Evolutionary conservation across 1,140 invertebrate genomes (phyloP), one percentile per base, ranked within the genome.

Genomic region (Acromyrmex charruanus): DNA sequence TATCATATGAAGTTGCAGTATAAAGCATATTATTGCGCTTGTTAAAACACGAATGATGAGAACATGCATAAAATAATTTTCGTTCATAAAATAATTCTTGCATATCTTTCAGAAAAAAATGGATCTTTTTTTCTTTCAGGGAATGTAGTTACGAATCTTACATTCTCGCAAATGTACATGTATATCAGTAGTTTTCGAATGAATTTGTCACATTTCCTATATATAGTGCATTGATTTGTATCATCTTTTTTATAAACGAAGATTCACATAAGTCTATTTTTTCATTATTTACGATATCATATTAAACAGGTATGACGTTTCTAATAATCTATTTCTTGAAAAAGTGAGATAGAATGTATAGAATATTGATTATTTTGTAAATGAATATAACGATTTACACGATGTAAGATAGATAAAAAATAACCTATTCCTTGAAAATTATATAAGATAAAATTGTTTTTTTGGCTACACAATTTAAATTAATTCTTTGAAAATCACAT

Each of bases 241-340:
- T 74, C 21, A 28, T 82, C 9, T 63, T 59, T 74, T 74, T 80
- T 31, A 72, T 31, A 25, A 84, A 61, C 1, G 12, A 44, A 55
- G 7, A 14, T 59, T 59, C 18, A 53, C 16, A 31, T 49, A 31
- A 59, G 18, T 82, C 39, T 82, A n/a, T 28, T 5, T 28, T 51
- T 82, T 39, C 61, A n/a, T 82, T 51, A 82, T 61, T 74, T 61
- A 84, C 58, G 7, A 69, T 35, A 59, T 44, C 12, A 16, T 21
- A 59, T 7, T 58, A 59, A 59, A 71, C 18, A 35, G 25, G 18
- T n/a, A 10, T 28, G 49, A 74, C 51, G 5, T n/a, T 74, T 74
- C 12, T 35, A n/a, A 84, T 61, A 59, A 74, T 58, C 18, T 59
- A 68, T 81, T 71, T 79, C 55, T 61, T 49, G 28, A 63, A 35